Evolutionary conservation across 1,140 invertebrate species (phyloP).

Genomic region (Hyles euphorbiae): DNA sequence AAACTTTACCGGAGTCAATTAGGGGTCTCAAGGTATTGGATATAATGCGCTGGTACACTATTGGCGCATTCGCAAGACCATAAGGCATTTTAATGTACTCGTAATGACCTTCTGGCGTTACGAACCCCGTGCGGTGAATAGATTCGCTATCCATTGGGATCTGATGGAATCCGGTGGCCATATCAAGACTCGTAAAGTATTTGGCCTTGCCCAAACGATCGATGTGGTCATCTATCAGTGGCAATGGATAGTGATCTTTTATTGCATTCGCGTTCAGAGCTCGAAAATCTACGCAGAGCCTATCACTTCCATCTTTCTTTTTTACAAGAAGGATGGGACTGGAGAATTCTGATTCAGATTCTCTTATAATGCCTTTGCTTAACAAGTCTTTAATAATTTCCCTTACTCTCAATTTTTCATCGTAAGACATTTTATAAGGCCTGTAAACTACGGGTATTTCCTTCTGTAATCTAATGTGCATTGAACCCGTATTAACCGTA

Average conservation of each 20-base stretch:
- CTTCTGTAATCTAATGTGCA: constrained; percentile 13
- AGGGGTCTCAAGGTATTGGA: constrained; percentile 1
- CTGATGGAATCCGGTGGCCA: constrained; percentile 16
- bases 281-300: constrained; percentile 25
- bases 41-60: constrained; percentile 12
- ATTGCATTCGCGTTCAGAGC: constrained; percentile 25
- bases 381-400: constrained; percentile 46
- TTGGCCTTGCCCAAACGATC: constrained; percentile 20
- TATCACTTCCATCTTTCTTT: constrained; percentile 29
- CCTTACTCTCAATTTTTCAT: constrained; percentile 34
- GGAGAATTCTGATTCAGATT: constrained; percentile 34
- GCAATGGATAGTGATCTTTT: constrained; percentile 26
- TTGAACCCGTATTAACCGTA: constrained; percentile 15
- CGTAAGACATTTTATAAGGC: constrained; percentile 31
- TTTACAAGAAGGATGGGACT: constrained; percentile 29
- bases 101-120: constrained; percentile 12
- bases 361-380: constrained; percentile 41
- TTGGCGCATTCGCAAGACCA: constrained; percentile 3
- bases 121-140: constrained; percentile 5
- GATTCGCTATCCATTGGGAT: constrained; percentile 3
- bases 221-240: constrained; percentile 30
- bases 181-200: constrained; percentile 16
- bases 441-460: constrained; percentile 17
- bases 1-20: constrained; percentile 6
- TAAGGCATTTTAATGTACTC: constrained; percentile 16